A percentile compares a stretch with the other conserved stretches of the same genome.
These are phyloP conservation scores for Nematostella vectensis DNA, from an alignment of 92 coral and sea anemone genomes.

Conservation along the genomic window DNA sequence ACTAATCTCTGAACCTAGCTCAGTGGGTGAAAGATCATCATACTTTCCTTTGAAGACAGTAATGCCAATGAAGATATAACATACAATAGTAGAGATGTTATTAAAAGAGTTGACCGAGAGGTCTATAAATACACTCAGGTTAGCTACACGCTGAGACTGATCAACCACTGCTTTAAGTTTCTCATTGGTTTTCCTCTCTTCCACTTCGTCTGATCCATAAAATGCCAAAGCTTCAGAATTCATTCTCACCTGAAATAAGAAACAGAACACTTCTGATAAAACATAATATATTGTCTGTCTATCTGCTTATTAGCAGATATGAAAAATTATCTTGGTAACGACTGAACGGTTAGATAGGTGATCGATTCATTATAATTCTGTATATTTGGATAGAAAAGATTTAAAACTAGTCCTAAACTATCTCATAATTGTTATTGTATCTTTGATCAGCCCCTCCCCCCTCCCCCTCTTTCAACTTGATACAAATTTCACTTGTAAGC, in stretches of 20 bases:
- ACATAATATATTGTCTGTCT: too few species aligned
- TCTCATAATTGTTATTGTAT: too few species aligned
- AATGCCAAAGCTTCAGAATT: constrained; percentile 90
- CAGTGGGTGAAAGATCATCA: constrained; percentile 49
- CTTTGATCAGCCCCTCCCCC: too few species aligned
- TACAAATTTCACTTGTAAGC: too few species aligned
- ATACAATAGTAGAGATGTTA: constrained; percentile 71
- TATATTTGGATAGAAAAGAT: too few species aligned
- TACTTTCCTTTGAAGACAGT: constrained; percentile 77
- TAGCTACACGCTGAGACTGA: constrained; percentile 48
- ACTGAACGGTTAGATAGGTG: too few species aligned
- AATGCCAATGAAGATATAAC: constrained; percentile 83
- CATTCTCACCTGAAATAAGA: constrained; percentile 44
- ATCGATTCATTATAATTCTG: too few species aligned
- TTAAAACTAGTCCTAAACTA: too few species aligned
- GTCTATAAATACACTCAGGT: constrained; percentile 53
- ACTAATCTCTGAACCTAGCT: constrained; percentile 73
- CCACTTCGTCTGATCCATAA: constrained; percentile 79
- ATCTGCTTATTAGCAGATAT: too few species aligned
- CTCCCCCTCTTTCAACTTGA: too few species aligned
- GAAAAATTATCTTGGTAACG: too few species aligned
- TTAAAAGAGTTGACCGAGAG: constrained; percentile 68
- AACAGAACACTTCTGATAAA: too few species aligned
- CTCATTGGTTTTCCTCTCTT: constrained; percentile 66
- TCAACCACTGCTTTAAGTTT: constrained; percentile 63